Percentiles rank a stretch among this genome's conserved stretches.
Conservation (phyloP, 1,140 invertebrate genomes). For the Magallana gigas region DNA sequence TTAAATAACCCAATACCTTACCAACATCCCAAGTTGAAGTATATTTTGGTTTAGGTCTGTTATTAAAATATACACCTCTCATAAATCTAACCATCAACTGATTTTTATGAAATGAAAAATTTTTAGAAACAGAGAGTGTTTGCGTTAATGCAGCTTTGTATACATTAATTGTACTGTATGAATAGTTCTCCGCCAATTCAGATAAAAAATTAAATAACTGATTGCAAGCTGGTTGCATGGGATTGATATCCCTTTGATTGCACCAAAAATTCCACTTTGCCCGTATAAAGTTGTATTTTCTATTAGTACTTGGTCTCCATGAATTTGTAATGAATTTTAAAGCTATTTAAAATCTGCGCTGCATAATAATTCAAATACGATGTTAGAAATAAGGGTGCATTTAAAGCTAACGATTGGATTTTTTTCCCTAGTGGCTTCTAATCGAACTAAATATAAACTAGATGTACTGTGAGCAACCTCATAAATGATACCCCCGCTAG, state of each 20-base stretch:
- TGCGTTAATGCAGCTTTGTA: constrained; percentile 45
- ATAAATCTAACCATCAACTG: constrained; percentile 50
- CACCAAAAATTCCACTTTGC: constrained; percentile 54
- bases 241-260: constrained; percentile 33
- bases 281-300: constrained; percentile 50
- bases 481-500: no score
- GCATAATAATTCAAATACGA: no score
- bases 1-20: constrained; percentile 51
- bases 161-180: constrained; percentile 53
- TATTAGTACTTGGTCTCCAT: constrained; percentile 42
- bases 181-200: constrained; percentile 11
- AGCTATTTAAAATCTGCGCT: no score
- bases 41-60: constrained; percentile 48
- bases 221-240: constrained; percentile 39
- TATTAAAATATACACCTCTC: constrained; percentile 56
- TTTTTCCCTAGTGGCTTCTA: no score
- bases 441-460: no score
- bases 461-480: no score
- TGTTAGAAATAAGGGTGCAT: no score
- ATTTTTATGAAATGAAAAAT: constrained; percentile 4
- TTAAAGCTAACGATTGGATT: no score
- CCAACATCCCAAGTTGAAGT: constrained; percentile 59
- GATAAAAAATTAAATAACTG: constrained; percentile 41
- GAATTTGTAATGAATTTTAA: constrained; percentile 38
- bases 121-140: constrained; percentile 42